Conservation (phyloP, 2,888 invertebrate genomes). For the Desoria tigrina region DNA sequence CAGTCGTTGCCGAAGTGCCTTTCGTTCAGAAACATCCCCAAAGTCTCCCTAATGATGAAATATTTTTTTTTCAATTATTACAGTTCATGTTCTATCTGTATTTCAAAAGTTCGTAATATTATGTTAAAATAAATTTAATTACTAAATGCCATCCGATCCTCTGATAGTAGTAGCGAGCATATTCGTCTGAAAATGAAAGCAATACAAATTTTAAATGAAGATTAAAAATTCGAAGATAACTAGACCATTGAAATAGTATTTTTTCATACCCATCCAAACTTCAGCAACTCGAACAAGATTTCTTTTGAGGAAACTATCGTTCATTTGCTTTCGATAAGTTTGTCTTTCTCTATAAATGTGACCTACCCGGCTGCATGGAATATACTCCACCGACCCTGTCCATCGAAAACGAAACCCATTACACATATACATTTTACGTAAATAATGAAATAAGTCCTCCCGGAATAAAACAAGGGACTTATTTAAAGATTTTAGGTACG, state of each 20-base stretch:
- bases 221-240: too few relatives aligned
- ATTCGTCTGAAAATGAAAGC: constrained; percentile 22
- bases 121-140: too few relatives aligned
- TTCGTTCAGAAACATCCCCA: constrained; percentile 22
- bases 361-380: constrained; percentile 20
- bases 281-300: constrained; percentile 24
- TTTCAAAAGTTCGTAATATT: not conserved
- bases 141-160: not conserved
- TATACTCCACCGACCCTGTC: constrained; percentile 17
- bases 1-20: constrained; percentile 6
- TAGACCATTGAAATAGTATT: too few relatives aligned
- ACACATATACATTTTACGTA: too few relatives aligned
- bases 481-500: too few relatives aligned
- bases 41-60: constrained; percentile 14
- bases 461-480: too few relatives aligned
- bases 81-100: not conserved
- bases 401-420: too few relatives aligned
- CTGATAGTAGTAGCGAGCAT: constrained; percentile 8
- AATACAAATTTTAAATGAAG: too few relatives aligned
- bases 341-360: constrained; percentile 13
- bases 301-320: constrained; percentile 9
- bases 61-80: not conserved
- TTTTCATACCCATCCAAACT: constrained; percentile 10
- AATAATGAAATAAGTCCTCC: too few relatives aligned
- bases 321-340: constrained; percentile 17